Conservation (phyloP, 2,797 vertebrate species). For the Tragelaphus eurycerus region DNA sequence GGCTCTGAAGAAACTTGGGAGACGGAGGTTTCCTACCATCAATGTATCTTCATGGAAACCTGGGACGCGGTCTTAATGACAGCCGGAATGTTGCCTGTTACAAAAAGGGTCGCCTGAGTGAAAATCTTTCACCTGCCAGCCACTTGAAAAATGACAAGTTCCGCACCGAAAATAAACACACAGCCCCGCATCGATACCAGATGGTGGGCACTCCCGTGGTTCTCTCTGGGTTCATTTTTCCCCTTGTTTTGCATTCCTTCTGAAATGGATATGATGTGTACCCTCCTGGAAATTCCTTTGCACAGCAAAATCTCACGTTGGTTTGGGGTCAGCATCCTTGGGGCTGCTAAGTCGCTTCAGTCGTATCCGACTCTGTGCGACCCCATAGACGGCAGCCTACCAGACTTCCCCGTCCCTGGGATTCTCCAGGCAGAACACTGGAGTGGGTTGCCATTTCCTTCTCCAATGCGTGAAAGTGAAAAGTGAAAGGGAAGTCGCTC, state of each 20-base stretch:
- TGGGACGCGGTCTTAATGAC: rapidly evolving
- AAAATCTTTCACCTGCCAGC: not conserved
- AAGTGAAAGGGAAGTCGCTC: too few relatives aligned
- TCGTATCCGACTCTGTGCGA: too few relatives aligned
- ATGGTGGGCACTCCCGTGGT: rapidly evolving
- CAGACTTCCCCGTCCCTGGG: too few relatives aligned
- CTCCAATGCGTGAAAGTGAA: too few relatives aligned
- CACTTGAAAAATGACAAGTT: not conserved
- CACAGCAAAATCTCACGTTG: rapidly evolving
- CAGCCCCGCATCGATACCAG: not conserved
- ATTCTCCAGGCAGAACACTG: too few relatives aligned
- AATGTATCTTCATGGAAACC: not conserved
- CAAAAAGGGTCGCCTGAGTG: rapidly evolving
- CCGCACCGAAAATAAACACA: not conserved
- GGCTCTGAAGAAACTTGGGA: rapidly evolving
- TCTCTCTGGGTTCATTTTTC: rapidly evolving
- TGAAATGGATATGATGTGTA: not conserved
- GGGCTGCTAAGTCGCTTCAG: too few relatives aligned
- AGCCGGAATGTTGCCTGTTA: rapidly evolving
- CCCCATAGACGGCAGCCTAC: too few relatives aligned
- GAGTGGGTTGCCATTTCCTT: too few relatives aligned
- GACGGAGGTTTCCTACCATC: rapidly evolving
- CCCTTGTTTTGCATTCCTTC: not conserved
- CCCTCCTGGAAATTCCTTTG: not conserved
- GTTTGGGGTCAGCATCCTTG: not conserved